Conservation (phyloP, 2,888 invertebrate species). For the Oscheius myriophilus region DNA sequence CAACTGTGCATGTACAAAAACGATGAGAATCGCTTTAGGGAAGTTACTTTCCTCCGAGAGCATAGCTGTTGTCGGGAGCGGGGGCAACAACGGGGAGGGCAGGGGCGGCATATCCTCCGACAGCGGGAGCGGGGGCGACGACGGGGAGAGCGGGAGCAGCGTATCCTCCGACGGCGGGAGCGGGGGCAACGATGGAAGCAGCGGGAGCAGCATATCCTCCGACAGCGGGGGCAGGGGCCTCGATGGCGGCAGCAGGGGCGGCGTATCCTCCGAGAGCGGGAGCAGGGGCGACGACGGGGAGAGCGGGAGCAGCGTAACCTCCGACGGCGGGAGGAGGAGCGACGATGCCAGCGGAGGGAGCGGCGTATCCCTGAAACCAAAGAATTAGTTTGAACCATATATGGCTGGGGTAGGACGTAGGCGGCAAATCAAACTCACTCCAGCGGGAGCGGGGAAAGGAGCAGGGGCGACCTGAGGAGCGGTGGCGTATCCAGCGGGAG, state of each 20-base stretch:
- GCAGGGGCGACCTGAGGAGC: neutral
- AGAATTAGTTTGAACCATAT: neutral
- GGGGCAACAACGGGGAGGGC: slow-evolving; percentile 19
- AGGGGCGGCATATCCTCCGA: slow-evolving; percentile 27
- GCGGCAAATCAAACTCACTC: neutral
- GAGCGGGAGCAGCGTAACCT: slow-evolving; percentile 32
- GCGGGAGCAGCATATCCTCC: slow-evolving; percentile 29
- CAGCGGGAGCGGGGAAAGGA: neutral
- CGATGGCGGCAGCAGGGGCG: slow-evolving; percentile 7
- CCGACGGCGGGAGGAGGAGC: slow-evolving; percentile 9
- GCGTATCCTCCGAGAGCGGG: slow-evolving; percentile 31
- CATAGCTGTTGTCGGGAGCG: slow-evolving; percentile 30
- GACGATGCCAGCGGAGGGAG: slow-evolving; percentile 4
- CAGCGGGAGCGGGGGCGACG: slow-evolving; percentile 7
- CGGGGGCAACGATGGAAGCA: slow-evolving; percentile 14
- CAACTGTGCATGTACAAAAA: no score
- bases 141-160: slow-evolving; percentile 16
- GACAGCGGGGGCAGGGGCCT: slow-evolving; percentile 6
- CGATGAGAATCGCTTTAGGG: neutral
- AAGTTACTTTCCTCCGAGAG: slow-evolving; percentile 27
- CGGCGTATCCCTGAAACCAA: slow-evolving; percentile 7
- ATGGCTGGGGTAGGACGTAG: neutral
- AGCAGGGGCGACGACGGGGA: slow-evolving; percentile 18
- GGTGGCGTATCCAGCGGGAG: neutral
- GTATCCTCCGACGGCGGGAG: slow-evolving; percentile 28